These are phyloP conservation scores for Dromiciops gliroides DNA, from an alignment of 2,113 vertebrate genomes.

Conservation along the genomic window DNA sequence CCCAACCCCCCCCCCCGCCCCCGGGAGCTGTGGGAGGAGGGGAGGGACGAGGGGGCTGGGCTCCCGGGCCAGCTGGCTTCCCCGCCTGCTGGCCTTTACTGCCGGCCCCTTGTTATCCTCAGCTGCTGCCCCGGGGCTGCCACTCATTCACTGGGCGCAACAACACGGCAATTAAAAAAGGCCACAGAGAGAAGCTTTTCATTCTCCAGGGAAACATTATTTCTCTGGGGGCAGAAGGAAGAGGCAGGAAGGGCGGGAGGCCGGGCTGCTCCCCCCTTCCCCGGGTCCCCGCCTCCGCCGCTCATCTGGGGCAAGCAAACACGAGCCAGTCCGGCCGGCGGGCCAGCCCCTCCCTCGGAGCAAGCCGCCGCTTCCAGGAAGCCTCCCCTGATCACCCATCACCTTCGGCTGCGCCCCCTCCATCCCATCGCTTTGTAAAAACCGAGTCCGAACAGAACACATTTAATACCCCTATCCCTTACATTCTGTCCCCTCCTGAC, in stretches of 20 bases:
- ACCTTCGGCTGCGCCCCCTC: background rate
- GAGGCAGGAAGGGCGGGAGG: constrained; percentile 51
- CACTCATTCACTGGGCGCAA: constrained; percentile 75
- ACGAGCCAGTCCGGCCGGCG: background rate
- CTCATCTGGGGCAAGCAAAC: no score
- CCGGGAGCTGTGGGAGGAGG: background rate
- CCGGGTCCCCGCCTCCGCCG: background rate
- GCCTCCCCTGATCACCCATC: background rate
- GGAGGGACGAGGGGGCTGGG: constrained; percentile 41
- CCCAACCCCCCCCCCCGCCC: background rate
- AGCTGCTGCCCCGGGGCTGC: constrained; percentile 78
- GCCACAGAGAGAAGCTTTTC: constrained; percentile 75
- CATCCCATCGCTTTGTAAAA: background rate
- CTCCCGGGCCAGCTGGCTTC: constrained; percentile 76
- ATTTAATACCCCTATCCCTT: background rate
- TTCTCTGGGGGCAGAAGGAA: constrained; percentile 63
- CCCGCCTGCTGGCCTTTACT: constrained; percentile 69
- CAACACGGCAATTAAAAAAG: constrained; percentile 71
- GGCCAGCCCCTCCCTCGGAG: background rate
- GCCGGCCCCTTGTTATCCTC: constrained; percentile 75
- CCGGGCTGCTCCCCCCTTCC: constrained; percentile 5
- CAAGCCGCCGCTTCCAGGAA: background rate
- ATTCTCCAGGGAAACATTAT: constrained; percentile 75
- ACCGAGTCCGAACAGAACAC: no score
- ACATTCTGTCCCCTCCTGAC: background rate